Conservation (phyloP, 2,888 invertebrate genomes). For the Siphlonurus alternatus region DNA sequence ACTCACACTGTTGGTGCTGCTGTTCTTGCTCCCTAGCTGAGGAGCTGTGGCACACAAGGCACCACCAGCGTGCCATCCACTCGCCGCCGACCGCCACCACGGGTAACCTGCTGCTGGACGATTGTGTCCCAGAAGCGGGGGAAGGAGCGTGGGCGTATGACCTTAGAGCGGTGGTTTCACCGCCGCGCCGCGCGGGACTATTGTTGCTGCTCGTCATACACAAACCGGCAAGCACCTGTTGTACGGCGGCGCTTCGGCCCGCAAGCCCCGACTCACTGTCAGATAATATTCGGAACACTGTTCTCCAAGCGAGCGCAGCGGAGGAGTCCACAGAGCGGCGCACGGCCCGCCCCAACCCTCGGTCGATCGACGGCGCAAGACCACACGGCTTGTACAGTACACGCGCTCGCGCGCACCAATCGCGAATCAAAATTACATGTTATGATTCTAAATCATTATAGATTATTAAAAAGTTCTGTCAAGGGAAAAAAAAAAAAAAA, state of each 20-base stretch:
- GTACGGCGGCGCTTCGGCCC: no score
- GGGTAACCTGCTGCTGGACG: no score
- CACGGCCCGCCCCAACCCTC: background rate
- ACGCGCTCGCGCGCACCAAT: background rate
- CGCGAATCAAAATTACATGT: no score
- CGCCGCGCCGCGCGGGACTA: background rate
- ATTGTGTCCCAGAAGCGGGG: background rate
- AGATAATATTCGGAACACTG: no score
- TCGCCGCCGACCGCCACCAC: background rate
- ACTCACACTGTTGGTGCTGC: no score
- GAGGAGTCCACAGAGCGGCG: background rate
- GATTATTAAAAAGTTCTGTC: no score
- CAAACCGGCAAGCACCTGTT: background rate
- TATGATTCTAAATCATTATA: no score
- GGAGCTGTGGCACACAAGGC: background rate
- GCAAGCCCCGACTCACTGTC: no score
- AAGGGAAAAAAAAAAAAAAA: no score
- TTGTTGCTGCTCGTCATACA: background rate
- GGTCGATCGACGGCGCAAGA: background rate
- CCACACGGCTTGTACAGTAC: background rate
- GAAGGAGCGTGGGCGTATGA: background rate
- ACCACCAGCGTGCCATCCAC: conserved; percentile 3
- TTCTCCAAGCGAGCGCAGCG: no score
- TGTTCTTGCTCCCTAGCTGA: background rate
- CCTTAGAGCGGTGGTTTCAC: background rate